Base-by-base conservation (phyloP, 64 coral and sea anemone species). In the Platygyra sinensis region DNA sequence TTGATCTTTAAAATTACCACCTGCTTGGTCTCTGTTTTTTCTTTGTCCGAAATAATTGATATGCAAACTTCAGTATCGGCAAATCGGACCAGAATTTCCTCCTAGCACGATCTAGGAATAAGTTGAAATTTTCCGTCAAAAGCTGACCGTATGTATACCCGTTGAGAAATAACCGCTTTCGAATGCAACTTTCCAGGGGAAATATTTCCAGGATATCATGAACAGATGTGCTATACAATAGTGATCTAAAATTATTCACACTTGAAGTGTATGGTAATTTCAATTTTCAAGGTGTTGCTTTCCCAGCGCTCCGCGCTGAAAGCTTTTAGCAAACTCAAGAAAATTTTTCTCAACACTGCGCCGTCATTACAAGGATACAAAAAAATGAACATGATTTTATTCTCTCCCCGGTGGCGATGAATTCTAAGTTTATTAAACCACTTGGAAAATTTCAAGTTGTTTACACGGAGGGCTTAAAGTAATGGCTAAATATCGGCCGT, bases 191-290 rank as follows among this genome's bases (percentile, higher is more conserved):
- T 64, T 64, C 15, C 6, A 25, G 8, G 20, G 19, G 63, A 67
- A 25, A 20, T 67, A 20, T 69, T 11, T n/a, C 5, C 65, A 25
- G 65, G 29, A 27, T 24, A 27, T 69, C 24, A 27, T 69, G n/a
- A 69, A 69, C 65, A n/a, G 22, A 69, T 69, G 22, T 27, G 20
- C 25, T 69, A 22, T 27, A 27, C 24, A 85, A 28, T 50, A 72
- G 22, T 69, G 38, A 72, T 51, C 16, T 10, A 83, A 82, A 83
- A 83, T 83, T 20, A 83, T 83, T 42, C 55, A 57, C 30, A 65
- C 33, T 83, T 83, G 8, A 17, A 80, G 15, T 61, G 13, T 2
- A 25, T 4, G 49, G 55, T 27, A 55, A 42, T 77, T 20, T 49
- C 38, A 42, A 20, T 42, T 77, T 79, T 55, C 7, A n/a, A 28